phyloP scores from a whole-genome alignment of 2,888 invertebrate species.

The Drosophila recens region DNA sequence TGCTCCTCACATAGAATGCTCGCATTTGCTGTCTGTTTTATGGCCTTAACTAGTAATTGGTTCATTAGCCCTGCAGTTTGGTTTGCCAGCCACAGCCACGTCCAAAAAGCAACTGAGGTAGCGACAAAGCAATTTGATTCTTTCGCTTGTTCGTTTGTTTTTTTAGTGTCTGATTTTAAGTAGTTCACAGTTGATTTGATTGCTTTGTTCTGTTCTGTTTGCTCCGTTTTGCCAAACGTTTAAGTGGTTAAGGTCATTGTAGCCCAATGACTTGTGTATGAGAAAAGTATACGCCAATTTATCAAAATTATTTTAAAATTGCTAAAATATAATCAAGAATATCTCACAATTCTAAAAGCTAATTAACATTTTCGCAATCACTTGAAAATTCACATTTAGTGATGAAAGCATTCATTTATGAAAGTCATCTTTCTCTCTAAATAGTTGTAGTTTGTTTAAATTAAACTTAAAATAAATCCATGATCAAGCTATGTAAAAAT shows the following conservation, averaged over 20 bases:
- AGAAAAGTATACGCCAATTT: neutral
- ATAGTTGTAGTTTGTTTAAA: neutral
- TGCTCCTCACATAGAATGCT: conserved; percentile 53
- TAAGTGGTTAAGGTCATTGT: conserved; percentile 43
- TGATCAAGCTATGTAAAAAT: neutral
- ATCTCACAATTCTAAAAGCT: neutral
- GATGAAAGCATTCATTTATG: too few relatives aligned
- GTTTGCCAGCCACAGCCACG: conserved; percentile 3
- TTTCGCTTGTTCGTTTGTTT: conserved; percentile 21
- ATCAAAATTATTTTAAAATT: neutral
- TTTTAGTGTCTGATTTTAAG: conserved; percentile 55
- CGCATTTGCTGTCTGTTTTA: conserved; percentile 67
- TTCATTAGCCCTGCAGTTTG: conserved; percentile 76
- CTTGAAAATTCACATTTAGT: too few relatives aligned
- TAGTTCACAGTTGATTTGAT: conserved; percentile 56
- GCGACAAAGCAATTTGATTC: conserved; percentile 65
- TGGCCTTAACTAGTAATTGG: conserved; percentile 74
- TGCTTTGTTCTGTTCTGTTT: conserved; percentile 17
- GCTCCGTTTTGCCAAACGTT: conserved; percentile 29
- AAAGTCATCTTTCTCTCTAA: too few relatives aligned
- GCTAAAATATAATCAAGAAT: neutral
- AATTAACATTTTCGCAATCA: neutral
- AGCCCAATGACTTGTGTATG: conserved; percentile 10
- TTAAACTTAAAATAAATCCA: too few relatives aligned
- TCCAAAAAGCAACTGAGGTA: conserved; percentile 49